Evolutionary conservation across 1,140 invertebrate genomes (phyloP).

Genomic region (Lineus longissimus): DNA sequence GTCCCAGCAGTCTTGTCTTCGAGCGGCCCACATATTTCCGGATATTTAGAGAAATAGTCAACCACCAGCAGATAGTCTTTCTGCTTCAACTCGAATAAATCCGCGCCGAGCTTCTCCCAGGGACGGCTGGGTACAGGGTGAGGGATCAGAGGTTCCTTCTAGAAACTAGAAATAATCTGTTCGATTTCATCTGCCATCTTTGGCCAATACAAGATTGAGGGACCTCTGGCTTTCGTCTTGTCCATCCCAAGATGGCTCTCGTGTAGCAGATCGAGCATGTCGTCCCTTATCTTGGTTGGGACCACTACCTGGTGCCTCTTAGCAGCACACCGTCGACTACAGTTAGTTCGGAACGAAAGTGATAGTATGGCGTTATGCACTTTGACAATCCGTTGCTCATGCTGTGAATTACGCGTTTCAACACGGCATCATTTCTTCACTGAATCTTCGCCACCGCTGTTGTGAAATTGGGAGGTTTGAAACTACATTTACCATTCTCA

Average conservation of each 20-base stretch:
- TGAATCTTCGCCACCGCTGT: too few species aligned
- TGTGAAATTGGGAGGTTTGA: too few species aligned
- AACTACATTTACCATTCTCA: too few species aligned
- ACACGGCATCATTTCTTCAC: too few species aligned
- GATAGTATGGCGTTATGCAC: too few species aligned
- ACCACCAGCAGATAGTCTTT: neutral
- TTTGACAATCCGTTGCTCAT: too few species aligned
- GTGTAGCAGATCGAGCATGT: constrained; percentile 31
- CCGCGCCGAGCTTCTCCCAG: neutral
- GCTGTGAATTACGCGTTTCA: too few species aligned
- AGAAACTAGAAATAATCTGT: neutral
- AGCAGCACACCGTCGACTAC: constrained; percentile 22
- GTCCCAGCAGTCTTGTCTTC: constrained; percentile 12
- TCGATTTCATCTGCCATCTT: constrained; percentile 1
- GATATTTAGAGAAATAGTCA: constrained; percentile 7
- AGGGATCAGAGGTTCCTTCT: constrained; percentile 7
- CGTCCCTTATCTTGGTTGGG: constrained; percentile 45
- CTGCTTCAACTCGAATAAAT: neutral
- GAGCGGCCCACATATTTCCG: neutral
- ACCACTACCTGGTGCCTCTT: constrained; percentile 30
- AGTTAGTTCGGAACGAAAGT: neutral
- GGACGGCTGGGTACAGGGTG: constrained; percentile 2
- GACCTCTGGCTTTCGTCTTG: neutral
- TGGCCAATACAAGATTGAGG: constrained; percentile 1
- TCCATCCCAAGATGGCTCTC: neutral